Percentiles rank a stretch among this genome's conserved stretches.
Evolutionary conservation across 2,888 invertebrate genomes (phyloP).

Genomic region (Rotaria sp.): DNA sequence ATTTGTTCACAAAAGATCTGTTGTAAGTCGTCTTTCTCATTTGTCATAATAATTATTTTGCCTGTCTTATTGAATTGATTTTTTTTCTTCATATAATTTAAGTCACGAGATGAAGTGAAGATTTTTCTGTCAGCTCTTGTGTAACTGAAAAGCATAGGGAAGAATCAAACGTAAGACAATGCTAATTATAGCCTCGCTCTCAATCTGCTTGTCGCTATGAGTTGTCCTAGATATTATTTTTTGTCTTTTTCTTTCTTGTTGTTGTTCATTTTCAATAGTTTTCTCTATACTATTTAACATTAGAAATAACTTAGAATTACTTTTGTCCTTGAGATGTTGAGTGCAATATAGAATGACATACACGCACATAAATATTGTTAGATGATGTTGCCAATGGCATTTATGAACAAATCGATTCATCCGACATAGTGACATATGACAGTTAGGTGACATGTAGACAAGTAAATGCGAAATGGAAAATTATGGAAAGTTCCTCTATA

Average conservation of each 20-base stretch:
- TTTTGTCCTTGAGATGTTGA: background rate
- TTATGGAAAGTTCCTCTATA: background rate
- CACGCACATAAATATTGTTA: background rate
- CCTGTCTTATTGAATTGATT: background rate
- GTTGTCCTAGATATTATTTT: background rate
- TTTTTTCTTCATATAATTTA: background rate
- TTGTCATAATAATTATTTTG: background rate
- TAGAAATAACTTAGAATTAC: background rate
- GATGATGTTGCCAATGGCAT: background rate
- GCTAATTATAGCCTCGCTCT: background rate
- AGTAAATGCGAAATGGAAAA: background rate
- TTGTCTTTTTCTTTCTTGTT: background rate
- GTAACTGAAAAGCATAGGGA: background rate
- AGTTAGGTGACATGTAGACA: background rate
- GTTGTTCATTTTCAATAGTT: background rate
- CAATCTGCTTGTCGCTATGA: background rate
- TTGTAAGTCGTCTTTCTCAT: too few species aligned
- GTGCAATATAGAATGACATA: background rate
- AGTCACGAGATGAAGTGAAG: background rate
- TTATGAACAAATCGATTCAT: background rate
- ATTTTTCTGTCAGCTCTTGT: background rate
- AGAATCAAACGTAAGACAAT: background rate
- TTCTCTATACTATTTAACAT: background rate
- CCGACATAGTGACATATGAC: background rate
- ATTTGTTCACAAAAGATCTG: too few species aligned